Base-by-base conservation (phyloP, 2,888 invertebrate species). In the Drosophila mercatorum region DNA sequence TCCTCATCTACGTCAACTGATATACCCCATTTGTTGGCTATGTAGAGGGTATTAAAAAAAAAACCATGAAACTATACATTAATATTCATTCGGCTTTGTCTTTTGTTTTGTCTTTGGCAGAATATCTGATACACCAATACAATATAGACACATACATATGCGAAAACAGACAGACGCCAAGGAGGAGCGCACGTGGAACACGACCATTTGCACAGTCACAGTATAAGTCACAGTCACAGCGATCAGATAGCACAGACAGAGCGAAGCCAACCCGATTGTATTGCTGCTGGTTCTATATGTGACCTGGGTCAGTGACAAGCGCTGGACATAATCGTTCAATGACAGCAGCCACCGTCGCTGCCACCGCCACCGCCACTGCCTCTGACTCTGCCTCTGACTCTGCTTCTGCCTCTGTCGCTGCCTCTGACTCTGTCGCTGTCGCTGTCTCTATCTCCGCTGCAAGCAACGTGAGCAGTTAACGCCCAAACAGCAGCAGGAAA, bases 301-400 rank as follows among this genome's bases (percentile, higher is more conserved):
- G 66, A 72, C 58, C 47, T 47, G 49, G 59, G 40, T 66, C 47
- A 63, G 51, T 63, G 62, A 53, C 60, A 68, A 56, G 51, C 57
- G 64, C 49, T 68, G 61, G 52, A 65, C 51, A 83, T 83, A 76
- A 86, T 70, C 72, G 73, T 80, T 83, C 89, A 88, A 83, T 83
- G 83, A 83, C 87, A 77, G 87, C 78, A 74, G 57, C 58, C 58
- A 43, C 69, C 56, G 41, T 61, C 38, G 78, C 78, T 65, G 68
- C 60, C 60, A 66, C 47, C 59, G 74, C 58, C 44, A 8, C 28
- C 6, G 28, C 46, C 46, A 7, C 31, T 4, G 31, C 49, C 31
- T 3, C 31, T 47, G 47, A 1, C 12, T 46, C 12, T 49, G 49
- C 2, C 2, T 28, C 47, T 14, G 47, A 1, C 14, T 47, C 28